phyloP scores from a whole-genome alignment of 2,888 invertebrate genomes.

The Marasmarcha lunaedactyla region DNA sequence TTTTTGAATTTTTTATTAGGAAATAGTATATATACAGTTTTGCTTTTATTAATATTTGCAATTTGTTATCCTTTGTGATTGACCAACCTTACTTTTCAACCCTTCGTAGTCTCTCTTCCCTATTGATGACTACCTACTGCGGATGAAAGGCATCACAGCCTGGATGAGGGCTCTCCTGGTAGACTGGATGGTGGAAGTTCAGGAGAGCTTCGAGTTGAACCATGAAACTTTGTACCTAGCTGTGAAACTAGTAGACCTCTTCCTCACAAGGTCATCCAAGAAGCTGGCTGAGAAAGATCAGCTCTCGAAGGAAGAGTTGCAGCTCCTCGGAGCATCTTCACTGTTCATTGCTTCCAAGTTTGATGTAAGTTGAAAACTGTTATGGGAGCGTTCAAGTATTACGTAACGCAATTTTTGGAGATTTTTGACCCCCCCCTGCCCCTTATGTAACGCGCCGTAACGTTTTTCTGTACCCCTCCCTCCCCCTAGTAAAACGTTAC shows the following conservation, averaged over 20 bases:
- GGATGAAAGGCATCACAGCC: constrained; percentile 81
- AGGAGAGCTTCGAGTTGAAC: constrained; percentile 96
- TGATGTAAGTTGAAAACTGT: constrained; percentile 90
- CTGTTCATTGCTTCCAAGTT: constrained; percentile 96
- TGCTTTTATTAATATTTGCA: too few species aligned
- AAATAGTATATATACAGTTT: too few species aligned
- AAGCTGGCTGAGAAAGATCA: constrained; percentile 50
- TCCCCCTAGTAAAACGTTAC: too few species aligned
- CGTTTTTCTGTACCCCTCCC: too few species aligned
- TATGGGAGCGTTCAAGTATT: too few species aligned
- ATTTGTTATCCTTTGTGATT: too few species aligned
- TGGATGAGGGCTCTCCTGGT: constrained; percentile 95
- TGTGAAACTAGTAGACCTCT: constrained; percentile 94
- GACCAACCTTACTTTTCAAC: too few species aligned
- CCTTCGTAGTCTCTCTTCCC: constrained; percentile 76
- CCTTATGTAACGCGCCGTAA: too few species aligned
- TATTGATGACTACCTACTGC: constrained; percentile 84
- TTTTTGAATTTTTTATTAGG: too few species aligned
- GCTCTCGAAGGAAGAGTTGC: constrained; percentile 85
- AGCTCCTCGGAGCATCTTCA: constrained; percentile 92
- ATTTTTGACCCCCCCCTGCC: not conserved
- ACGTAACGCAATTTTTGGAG: too few species aligned
- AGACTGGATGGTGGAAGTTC: constrained; percentile 99
- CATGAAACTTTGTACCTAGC: constrained; percentile 98
- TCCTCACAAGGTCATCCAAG: constrained; percentile 65